Evolutionary conservation across 2,797 vertebrate genomes (phyloP), one percentile per base, ranked within the genome.

Genomic region (Scarus forsteni): DNA sequence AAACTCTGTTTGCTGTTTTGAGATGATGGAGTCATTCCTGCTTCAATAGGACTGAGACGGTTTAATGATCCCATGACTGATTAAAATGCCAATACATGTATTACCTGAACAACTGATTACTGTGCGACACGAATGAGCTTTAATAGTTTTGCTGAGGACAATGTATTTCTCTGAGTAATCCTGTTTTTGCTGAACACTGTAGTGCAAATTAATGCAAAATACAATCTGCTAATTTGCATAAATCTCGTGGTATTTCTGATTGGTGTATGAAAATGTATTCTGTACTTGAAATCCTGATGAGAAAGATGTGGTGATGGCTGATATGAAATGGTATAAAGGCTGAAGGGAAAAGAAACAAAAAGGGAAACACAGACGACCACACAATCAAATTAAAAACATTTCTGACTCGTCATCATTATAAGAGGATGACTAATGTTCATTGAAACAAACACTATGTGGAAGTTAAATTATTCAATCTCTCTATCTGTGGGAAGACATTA

Each of bases 241-340:
- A 14, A 62, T 42, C 56, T 62, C 27, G n/a, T n/a, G 18, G 42
- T 50, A 67, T 52, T 56, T 9, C 49, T 66, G 66, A 14, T 19
- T 52, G 61, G 10, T 0, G 15, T 58, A 42, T 46, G 9, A 11
- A 70, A 67, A 84, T 45, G 36, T 39, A 72, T 36, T 55, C 13
- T 66, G 43, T 60, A 51, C 50, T 72, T 61, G 42, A 73, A 79
- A 56, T 46, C 10, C 52, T 56, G 51, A 56, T 66, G 53, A 66
- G 45, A 9, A 45, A 36, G 12, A 35, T 16, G 38, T 43, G 0
- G 18, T 49, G 15, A 64, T 34, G 13, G 46, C 6, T 68, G 50
- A n/a, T 5, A 14, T 15, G 44, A 35, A 19, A 61, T n/a, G 18
- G 27, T 38, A 38, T 60, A 38, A 57, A 43, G 3, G 5, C n/a